Evolutionary conservation across 2,888 invertebrate genomes (phyloP), one percentile per base, ranked within the genome.

Genomic region (Loripinus fragilis): DNA sequence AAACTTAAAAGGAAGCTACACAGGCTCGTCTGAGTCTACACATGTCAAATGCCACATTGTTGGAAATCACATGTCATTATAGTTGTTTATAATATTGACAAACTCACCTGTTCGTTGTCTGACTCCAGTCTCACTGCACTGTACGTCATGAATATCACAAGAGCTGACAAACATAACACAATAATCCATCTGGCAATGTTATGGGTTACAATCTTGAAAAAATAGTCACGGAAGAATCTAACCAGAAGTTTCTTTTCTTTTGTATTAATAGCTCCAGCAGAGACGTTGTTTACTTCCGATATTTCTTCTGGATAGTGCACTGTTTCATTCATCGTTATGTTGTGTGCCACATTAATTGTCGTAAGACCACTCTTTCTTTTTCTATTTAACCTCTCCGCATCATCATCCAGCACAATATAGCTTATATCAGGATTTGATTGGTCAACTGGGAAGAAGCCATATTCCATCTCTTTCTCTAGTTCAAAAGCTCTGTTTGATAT

Each of bases 21-120:
- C n/a, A n/a, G n/a, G n/a, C n/a, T n/a, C n/a, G n/a, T n/a, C n/a
- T n/a, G n/a, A n/a, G n/a, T n/a, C n/a, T n/a, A n/a, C n/a, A n/a
- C n/a, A n/a, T n/a, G n/a, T n/a, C n/a, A n/a, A n/a, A n/a, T n/a
- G n/a, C n/a, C n/a, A n/a, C n/a, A n/a, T n/a, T n/a, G n/a, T n/a
- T n/a, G n/a, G n/a, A n/a, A n/a, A n/a, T n/a, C n/a, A n/a, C n/a
- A n/a, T n/a, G n/a, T n/a, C n/a, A n/a, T n/a, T n/a, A n/a, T n/a
- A n/a, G n/a, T n/a, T n/a, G n/a, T n/a, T n/a, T n/a, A n/a, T n/a
- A n/a, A n/a, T 38, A 12, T 12, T 38, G 38, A 38, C 38, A 38
- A 5, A n/a, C 52, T 25, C 71, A 91, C 91, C 86, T 89, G 86
- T 78, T 91, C 90, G 71, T 89, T 90, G 41, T 91, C 89, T 33